Percentiles rank a stretch among this genome's conserved stretches.
These are phyloP conservation scores for Sterrhoptilus dennistouni DNA, from an alignment of 2,113 vertebrate species.

Conservation along the genomic window DNA sequence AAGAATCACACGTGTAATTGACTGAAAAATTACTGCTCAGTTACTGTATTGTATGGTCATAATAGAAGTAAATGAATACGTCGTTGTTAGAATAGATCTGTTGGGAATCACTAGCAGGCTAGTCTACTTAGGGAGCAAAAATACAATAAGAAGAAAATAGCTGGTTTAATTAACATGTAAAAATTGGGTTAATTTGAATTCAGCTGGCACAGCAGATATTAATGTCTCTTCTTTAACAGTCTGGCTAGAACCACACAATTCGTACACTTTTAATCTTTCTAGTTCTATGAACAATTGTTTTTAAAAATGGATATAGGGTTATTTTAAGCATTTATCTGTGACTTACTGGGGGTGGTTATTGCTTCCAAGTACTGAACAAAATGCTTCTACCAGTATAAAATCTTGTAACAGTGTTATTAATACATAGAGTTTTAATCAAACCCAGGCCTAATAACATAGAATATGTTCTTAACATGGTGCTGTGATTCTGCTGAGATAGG, in stretches of 20 bases:
- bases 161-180: constrained; percentile 88
- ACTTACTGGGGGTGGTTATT: constrained; percentile 2
- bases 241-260: constrained; percentile 62
- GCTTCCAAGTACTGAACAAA: background rate
- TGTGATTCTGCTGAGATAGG: background rate
- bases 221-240: constrained; percentile 67
- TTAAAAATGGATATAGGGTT: constrained; percentile 40
- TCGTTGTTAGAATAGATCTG: constrained; percentile 90
- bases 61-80: constrained; percentile 96
- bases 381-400: background rate
- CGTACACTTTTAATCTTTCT: constrained; percentile 55
- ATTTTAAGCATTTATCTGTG: constrained; percentile 53
- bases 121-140: constrained; percentile 86
- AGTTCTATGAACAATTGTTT: constrained; percentile 53
- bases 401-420: background rate
- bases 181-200: constrained; percentile 87
- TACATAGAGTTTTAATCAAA: background rate
- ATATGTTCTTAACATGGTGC: background rate
- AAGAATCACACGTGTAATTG: constrained; percentile 93
- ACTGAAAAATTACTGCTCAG: constrained; percentile 92
- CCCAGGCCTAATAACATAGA: background rate
- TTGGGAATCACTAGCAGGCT: constrained; percentile 90
- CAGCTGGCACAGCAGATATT: constrained; percentile 79
- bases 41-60: constrained; percentile 94
- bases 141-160: constrained; percentile 91